Base-by-base conservation (phyloP, 2,888 invertebrate genomes). In the Caenorhabditis imperialis region DNA sequence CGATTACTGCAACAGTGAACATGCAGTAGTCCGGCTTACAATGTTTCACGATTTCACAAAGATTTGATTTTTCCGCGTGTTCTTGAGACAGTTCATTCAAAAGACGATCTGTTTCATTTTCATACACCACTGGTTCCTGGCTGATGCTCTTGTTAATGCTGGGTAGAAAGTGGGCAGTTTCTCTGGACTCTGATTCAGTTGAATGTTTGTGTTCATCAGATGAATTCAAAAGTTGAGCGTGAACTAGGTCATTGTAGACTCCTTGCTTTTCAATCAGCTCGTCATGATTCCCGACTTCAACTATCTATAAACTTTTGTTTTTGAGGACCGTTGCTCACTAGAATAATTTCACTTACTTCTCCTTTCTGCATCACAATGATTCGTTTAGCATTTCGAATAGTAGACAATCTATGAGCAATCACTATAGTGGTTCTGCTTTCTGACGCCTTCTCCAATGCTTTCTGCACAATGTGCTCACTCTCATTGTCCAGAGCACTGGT, bases 231-330 rank as follows among this genome's bases (percentile, higher is more conserved):
- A 81, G 38, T 67, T 85, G 85, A 16, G 80, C 76, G 27, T 78
- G 80, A 16, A 84, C 82, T 1, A 92, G 88, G 48, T 90, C 90
- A 77, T 92, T 92, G 86, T 93, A 93, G 1, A 92, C 90, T 38
- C 93, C 93, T 53, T 88, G 51, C 18, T 55, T 55, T 14, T 90
- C 89, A 60, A 93, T 88, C 0, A 94, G 91, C 81, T 93, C 91
- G 0, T 90, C 84, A 87, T 93, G 93, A 0, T 91, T 92, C 70
- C 93, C 93, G 73, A 90, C 90, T 87, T 94, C 93, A 0, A 91
- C 91, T 18, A 94, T 91, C 55, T 89, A 89, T 12, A 70, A 62
- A 22, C 2, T 16, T 20, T 1, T n/a, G 4, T 16, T 12, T 16
- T 22, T 25, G 33, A n/a, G 10, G 16, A 18, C 20, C 27, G 12